A percentile compares a stretch with the other conserved stretches of the same genome.
These are phyloP conservation scores for Apodemia hepburni DNA, from an alignment of 2,888 invertebrate genomes.

Conservation along the genomic window DNA sequence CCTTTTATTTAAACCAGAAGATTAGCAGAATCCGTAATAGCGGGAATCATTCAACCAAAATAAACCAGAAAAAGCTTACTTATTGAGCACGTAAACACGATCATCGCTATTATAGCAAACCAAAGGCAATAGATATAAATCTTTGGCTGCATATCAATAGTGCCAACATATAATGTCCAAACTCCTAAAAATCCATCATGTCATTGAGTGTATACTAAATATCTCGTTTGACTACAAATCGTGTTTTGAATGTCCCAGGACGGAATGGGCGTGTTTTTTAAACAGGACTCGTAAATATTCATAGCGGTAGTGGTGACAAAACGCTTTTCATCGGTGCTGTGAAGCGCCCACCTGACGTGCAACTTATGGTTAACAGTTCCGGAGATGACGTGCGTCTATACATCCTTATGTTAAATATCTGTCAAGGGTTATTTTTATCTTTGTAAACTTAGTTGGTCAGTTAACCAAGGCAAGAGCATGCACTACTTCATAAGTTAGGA, in stretches of 20 bases:
- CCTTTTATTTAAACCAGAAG: too few species aligned
- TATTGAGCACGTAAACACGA: too few species aligned
- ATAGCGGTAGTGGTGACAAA: conserved; percentile 60
- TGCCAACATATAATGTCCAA: background rate
- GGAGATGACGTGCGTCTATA: conserved; percentile 43
- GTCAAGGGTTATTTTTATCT: background rate
- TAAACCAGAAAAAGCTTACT: too few species aligned
- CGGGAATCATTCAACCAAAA: too few species aligned
- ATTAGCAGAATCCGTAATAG: too few species aligned
- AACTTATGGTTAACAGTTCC: conserved; percentile 51
- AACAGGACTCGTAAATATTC: conserved; percentile 63
- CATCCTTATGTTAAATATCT: conserved; percentile 21
- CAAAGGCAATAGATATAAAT: too few species aligned
- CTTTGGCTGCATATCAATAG: too few species aligned
- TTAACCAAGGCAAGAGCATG: too few species aligned
- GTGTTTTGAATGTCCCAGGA: conserved; percentile 26
- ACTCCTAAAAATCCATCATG: background rate
- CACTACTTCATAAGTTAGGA: too few species aligned
- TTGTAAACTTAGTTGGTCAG: background rate
- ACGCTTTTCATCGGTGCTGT: conserved; percentile 51
- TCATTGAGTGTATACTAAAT: background rate
- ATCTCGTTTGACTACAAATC: background rate
- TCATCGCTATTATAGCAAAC: too few species aligned
- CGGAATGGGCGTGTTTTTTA: conserved; percentile 45
- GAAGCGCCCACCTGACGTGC: conserved; percentile 63